phyloP scores from a whole-genome alignment of 1,140 invertebrate genomes.

The Drosophila kohkoa region DNA sequence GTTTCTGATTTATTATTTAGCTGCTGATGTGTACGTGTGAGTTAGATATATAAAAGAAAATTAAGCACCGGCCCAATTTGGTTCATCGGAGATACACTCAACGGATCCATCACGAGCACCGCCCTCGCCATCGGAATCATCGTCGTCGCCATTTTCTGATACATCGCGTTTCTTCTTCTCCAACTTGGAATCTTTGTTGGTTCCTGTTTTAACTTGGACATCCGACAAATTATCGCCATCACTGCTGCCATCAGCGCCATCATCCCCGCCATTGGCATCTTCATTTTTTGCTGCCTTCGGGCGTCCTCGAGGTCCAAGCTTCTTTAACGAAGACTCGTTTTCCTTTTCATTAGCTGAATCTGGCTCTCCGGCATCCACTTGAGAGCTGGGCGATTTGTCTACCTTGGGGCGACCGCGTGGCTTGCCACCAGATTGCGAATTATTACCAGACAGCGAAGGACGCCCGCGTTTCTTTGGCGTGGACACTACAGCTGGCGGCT shows the following conservation, averaged over 20 bases:
- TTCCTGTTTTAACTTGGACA: constrained; percentile 1
- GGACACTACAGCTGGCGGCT: constrained; percentile 14
- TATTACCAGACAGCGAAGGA: constrained; percentile 20
- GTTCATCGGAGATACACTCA: constrained; percentile 53
- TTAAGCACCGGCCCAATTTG: constrained; percentile 2
- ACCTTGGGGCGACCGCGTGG: constrained; percentile 41
- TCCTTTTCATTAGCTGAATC: constrained; percentile 9
- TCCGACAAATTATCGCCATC: constrained; percentile 1
- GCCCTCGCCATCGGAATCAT: not conserved
- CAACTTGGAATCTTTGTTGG: constrained; percentile 2
- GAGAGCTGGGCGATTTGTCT: constrained; percentile 9
- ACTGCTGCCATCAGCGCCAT: constrained; percentile 14
- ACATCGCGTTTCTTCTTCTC: constrained; percentile 22
- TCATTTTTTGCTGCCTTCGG: not conserved
- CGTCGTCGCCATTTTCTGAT: not conserved
- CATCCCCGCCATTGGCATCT: not conserved
- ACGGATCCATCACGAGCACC: constrained; percentile 32
- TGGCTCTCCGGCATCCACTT: constrained; percentile 23
- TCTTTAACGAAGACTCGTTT: constrained; percentile 22
- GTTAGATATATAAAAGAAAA: not conserved
- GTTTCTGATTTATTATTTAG: not conserved
- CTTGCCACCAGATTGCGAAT: constrained; percentile 12
- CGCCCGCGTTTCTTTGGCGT: constrained; percentile 69
- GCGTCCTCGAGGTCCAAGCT: constrained; percentile 43
- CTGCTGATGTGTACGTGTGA: constrained; percentile 6